A percentile compares a stretch with the other conserved stretches of the same genome.
These are phyloP conservation scores for Eupithecia subumbrata DNA, from an alignment of 2,888 invertebrate genomes.

Conservation along the genomic window DNA sequence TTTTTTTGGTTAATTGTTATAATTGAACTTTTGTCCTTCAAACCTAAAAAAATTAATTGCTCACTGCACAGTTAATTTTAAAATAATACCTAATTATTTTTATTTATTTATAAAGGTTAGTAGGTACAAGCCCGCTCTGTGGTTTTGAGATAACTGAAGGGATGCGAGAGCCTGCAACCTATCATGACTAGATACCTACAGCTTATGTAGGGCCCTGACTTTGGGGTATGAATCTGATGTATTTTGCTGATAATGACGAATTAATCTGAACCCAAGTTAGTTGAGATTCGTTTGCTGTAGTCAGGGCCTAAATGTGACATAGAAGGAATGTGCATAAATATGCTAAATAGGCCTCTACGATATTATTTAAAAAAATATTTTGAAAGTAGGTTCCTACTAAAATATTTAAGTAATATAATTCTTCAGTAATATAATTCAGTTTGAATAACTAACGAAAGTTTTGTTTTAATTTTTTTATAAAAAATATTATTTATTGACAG, in stretches of 20 bases:
- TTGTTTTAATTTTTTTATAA: too few relatives aligned
- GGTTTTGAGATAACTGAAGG: constrained; percentile 7
- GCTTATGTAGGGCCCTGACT: neutral
- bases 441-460: too few relatives aligned
- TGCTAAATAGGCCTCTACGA: too few relatives aligned
- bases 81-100: neutral
- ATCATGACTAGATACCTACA: neutral
- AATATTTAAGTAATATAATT: too few relatives aligned
- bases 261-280: neutral
- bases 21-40: neutral
- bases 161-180: neutral
- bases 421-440: too few relatives aligned
- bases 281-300: neutral
- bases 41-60: neutral
- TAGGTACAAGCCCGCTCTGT: neutral
- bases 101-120: neutral
- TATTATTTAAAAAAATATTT: neutral
- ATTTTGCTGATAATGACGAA: neutral
- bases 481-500: too few relatives aligned
- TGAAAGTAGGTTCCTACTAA: neutral
- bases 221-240: neutral
- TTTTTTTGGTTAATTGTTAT: neutral
- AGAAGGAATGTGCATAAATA: neutral
- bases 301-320: neutral
- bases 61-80: neutral